Evolutionary conservation across 2,113 vertebrate species (phyloP), one percentile per base, ranked within the genome.

Genomic region (Lagopus leucura): DNA sequence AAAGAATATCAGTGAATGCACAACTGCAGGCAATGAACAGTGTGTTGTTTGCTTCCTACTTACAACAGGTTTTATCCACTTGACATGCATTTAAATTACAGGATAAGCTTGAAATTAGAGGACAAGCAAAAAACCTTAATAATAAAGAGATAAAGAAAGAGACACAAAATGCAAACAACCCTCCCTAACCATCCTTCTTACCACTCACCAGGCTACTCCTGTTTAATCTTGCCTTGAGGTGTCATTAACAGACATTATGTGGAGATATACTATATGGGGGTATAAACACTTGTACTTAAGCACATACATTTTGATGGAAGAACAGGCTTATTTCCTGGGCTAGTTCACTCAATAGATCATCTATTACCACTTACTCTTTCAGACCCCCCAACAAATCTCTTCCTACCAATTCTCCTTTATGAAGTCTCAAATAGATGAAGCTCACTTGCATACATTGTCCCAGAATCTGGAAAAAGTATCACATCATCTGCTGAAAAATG

Each of bases 81-180:
- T 55, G 71, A 54, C 30, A 10, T 11, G 20, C n/a, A 85, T 64
- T 91, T 47, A 82, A 93, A 91, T 69, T 38, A 74, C 25, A 84
- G 70, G 61, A 40, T 27, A 81, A 86, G 55, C 40, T 58, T 91
- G 55, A 81, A 91, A 91, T 67, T 38, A 75, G 36, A 89, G 74
- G 58, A 42, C 28, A 82, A 87, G 63, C 38, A 40, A 75, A 60
- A 71, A 84, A 69, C 17, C 21, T 67, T 87, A 73, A 19, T 82
- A 43, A 66, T 17, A 65, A 67, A 67, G 38, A 32, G 6, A 52
- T 63, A 78, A 79, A 20, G n/a, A 27, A 82, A 90, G 28, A 79
- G 58, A 72, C 75, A 36, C 27, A 47, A 82, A 38, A 78, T 52
- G 36, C 63, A 64, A 72, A 67, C 10, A 79, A 34, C 7, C 32